phyloP scores from a whole-genome alignment of 2,797 vertebrate genomes.

The Enteromius anoplus region DNA sequence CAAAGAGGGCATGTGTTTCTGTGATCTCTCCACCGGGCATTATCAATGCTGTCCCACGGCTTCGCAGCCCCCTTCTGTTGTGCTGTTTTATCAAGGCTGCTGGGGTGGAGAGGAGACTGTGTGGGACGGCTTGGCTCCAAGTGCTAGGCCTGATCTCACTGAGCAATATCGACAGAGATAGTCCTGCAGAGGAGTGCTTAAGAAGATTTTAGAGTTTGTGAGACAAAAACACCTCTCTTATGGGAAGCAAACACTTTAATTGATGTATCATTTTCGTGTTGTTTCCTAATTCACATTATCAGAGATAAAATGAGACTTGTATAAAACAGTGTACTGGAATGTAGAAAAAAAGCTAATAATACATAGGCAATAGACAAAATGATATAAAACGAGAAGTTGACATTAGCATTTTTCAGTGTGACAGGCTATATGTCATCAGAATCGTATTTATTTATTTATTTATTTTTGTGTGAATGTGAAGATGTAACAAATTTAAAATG shows the following conservation, averaged over 20 bases:
- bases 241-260: not conserved
- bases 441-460: too few species aligned
- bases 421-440: not conserved
- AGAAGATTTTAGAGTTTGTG: conserved; percentile 18
- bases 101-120: conserved; percentile 34
- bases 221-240: conserved; percentile 30
- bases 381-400: not conserved
- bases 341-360: not conserved
- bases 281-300: not conserved
- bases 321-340: not conserved
- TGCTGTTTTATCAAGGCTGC: conserved; percentile 54
- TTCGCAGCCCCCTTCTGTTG: conserved; percentile 8
- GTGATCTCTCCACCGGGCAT: conserved; percentile 62
- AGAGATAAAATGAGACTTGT: not conserved
- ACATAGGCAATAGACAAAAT: not conserved
- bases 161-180: conserved; percentile 51
- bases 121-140: conserved; percentile 53
- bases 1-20: conserved; percentile 64
- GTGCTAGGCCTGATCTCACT: conserved; percentile 28
- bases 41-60: conserved; percentile 39
- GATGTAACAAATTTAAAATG: too few species aligned
- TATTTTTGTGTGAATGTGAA: too few species aligned
- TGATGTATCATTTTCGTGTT: conserved; percentile 4
- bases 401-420: not conserved
- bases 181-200: conserved; percentile 29